A percentile compares a stretch with the other conserved stretches of the same genome.
Conservation (phyloP, 2,113 vertebrate genomes). For the Tragelaphus strepsiceros region DNA sequence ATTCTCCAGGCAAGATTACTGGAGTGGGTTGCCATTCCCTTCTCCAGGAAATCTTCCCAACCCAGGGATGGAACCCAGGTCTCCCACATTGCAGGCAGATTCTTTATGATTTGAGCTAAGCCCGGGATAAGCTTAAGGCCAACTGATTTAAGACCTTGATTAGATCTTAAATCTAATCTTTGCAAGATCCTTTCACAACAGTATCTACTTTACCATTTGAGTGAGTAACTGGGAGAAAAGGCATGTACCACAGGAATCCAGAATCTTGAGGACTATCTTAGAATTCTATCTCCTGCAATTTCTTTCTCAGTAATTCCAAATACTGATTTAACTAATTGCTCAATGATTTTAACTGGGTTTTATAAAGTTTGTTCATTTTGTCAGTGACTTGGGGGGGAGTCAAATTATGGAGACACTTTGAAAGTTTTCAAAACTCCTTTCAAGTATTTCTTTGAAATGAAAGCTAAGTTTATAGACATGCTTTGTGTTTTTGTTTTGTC, state of each 20-base stretch:
- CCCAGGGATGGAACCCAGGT: neutral
- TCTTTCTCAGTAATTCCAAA: neutral
- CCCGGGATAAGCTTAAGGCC: neutral
- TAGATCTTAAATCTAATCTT: too few species aligned
- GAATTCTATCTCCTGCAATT: neutral
- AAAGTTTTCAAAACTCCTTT: conserved; percentile 32
- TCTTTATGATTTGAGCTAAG: neutral
- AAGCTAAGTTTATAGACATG: neutral
- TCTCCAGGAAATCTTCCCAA: neutral
- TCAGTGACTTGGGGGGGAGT: neutral
- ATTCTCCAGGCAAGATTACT: neutral
- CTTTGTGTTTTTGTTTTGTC: neutral
- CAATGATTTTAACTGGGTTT: neutral
- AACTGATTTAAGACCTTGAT: neutral
- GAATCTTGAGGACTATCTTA: neutral
- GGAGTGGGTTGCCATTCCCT: neutral
- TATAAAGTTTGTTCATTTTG: neutral
- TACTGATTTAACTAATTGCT: conserved; percentile 3
- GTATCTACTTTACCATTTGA: neutral
- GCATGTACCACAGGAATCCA: neutral
- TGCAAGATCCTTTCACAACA: neutral
- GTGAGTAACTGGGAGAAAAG: neutral
- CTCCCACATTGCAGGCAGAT: neutral
- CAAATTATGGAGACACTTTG: neutral
- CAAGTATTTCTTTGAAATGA: conserved; percentile 6